Percentiles rank a stretch among this genome's conserved stretches.
phyloP scores from a whole-genome alignment of 1,140 invertebrate genomes.

The Leguminivora glycinivorella region DNA sequence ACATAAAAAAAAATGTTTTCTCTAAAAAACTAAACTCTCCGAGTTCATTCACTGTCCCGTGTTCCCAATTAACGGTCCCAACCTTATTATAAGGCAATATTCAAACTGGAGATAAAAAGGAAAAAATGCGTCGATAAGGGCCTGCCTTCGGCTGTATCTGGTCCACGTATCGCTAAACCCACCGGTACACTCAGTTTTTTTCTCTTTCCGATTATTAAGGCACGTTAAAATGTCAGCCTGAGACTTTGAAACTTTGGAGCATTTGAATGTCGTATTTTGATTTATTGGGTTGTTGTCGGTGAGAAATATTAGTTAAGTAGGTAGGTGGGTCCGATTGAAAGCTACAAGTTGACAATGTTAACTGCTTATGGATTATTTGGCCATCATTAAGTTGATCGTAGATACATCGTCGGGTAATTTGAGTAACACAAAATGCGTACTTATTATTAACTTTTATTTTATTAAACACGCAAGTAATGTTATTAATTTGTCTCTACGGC shows the following conservation, averaged over 20 bases:
- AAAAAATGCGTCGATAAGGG: conserved; percentile 52
- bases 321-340: no score
- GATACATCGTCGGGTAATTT: no score
- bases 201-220: conserved; percentile 72
- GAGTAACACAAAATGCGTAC: no score
- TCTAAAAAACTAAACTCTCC: conserved; percentile 41
- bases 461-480: no score
- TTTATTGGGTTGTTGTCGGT: neutral
- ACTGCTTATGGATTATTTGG: no score
- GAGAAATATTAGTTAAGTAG: neutral
- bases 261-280: neutral
- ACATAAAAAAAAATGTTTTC: neutral
- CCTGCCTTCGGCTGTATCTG: conserved; percentile 65
- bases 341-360: no score
- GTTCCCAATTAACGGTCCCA: conserved; percentile 61
- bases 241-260: conserved; percentile 47
- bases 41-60: conserved; percentile 67
- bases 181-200: conserved; percentile 67
- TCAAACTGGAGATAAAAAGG: conserved; percentile 64
- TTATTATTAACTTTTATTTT: no score
- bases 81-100: conserved; percentile 69
- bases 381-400: no score
- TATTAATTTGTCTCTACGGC: no score
- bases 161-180: conserved; percentile 61
- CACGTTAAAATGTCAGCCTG: conserved; percentile 73